phyloP scores from a whole-genome alignment of 2,113 vertebrate species.

The Silurus meridionalis region DNA sequence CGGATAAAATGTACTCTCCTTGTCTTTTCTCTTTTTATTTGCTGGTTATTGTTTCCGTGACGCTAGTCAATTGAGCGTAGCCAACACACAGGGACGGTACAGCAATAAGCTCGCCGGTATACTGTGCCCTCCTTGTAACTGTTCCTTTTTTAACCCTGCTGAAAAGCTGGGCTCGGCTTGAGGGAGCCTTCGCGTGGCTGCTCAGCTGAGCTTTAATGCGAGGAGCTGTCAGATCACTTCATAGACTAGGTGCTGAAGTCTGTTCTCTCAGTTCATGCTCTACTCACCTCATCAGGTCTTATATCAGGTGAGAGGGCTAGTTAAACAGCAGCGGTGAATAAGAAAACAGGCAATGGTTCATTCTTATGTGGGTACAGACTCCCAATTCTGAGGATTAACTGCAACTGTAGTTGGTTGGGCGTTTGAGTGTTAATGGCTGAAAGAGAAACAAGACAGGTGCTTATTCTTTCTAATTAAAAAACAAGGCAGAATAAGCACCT shows the following conservation, averaged over 20 bases:
- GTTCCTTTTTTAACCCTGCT: conserved; percentile 27
- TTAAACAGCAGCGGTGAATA: not conserved
- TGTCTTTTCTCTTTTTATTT: conserved; percentile 39
- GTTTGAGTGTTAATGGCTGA: not conserved
- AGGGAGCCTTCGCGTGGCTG: not conserved
- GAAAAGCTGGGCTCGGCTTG: conserved; percentile 7
- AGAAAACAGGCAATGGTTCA: not conserved
- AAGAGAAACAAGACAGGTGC: not conserved
- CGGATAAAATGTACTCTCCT: conserved; percentile 52
- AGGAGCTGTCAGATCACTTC: conserved; percentile 40
- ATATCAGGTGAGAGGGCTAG: conserved; percentile 10
- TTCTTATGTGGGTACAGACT: not conserved
- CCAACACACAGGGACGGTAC: conserved; percentile 34
- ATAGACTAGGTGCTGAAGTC: conserved; percentile 39
- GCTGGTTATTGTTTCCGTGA: conserved; percentile 43
- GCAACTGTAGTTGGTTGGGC: not conserved
- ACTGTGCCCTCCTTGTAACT: conserved; percentile 27
- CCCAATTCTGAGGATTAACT: not conserved
- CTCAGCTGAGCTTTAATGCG: conserved; percentile 28
- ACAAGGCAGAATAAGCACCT: not conserved
- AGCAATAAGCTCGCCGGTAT: conserved; percentile 4
- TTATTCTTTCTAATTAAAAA: not conserved
- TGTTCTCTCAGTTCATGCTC: conserved; percentile 60
- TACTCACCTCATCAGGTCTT: conserved; percentile 22
- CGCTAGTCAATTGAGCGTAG: conserved; percentile 48